These are phyloP conservation scores for Odontocolon sp. DNA, from an alignment of 2,888 invertebrate species.

Conservation along the genomic window DNA sequence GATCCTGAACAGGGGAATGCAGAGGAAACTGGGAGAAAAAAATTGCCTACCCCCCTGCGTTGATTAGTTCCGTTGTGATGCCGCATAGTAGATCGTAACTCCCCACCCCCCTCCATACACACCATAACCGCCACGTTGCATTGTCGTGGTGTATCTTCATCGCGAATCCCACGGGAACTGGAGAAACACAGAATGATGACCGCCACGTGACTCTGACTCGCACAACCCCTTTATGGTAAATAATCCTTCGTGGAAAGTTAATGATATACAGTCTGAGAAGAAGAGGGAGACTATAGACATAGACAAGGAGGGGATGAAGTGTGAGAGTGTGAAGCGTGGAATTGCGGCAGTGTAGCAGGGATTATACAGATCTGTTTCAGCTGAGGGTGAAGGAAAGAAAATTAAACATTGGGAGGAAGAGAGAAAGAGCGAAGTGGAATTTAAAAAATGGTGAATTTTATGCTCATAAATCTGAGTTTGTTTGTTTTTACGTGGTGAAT, in stretches of 20 bases:
- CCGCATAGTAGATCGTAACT: conserved; percentile 60
- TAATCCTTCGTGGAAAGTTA: conserved; percentile 66
- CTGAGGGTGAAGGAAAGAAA: neutral
- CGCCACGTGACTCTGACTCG: conserved; percentile 9
- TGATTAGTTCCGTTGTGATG: conserved; percentile 75
- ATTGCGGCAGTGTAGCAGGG: neutral
- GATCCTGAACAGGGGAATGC: neutral
- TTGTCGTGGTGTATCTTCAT: conserved; percentile 41
- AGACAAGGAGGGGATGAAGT: neutral
- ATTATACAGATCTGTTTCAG: neutral
- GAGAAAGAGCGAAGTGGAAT: neutral
- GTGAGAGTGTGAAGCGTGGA: neutral
- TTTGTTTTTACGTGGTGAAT: conserved; percentile 34
- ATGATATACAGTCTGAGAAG: conserved; percentile 56
- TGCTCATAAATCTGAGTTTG: conserved; percentile 32
- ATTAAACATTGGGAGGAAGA: neutral
- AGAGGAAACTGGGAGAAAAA: conserved; percentile 60
- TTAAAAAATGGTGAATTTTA: neutral
- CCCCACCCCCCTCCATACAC: conserved; percentile 18
- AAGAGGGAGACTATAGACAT: neutral
- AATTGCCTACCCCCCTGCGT: conserved; percentile 70
- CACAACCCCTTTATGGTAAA: conserved; percentile 61
- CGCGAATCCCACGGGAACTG: conserved; percentile 40
- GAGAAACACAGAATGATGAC: conserved; percentile 40
- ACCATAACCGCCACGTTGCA: neutral